Base-by-base conservation (phyloP, 1,140 invertebrate species). In the Dysdera silvatica region DNA sequence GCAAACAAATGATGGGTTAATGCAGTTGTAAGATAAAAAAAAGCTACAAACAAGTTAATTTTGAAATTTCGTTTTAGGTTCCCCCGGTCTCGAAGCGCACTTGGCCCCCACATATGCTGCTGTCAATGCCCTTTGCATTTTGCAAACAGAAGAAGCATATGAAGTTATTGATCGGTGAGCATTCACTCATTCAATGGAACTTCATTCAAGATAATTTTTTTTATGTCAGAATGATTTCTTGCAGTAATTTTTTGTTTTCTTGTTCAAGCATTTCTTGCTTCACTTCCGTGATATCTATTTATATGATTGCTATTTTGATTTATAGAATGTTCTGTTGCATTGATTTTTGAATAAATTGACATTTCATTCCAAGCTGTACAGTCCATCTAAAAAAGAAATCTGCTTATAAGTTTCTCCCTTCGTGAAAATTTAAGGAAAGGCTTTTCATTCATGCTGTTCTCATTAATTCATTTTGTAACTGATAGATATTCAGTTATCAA, bases 61-160 rank as follows among this genome's bases (percentile, higher is more conserved):
- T n/a, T n/a, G n/a, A n/a, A 49, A 28, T 24, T 16, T 57, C 47
- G 20, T 14, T 33, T 20, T 32, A 77, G 80, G 95, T 68, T 95
- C 94, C 18, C 95, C 94, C 0, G 84, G 84, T 3, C 95, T 99
- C 75, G 78, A 84, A 72, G 79, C 94, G 28, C 96, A 99, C 79
- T 80, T 99, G 52, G 96, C 95, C 1, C 85, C 95, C 31, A 98
- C 95, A 5, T 99, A 98, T 81, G 96, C 95, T 48, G 94, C 95
- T 64, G 85, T 98, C 0, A 95, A 92, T 80, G 85, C 92, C 8
- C 78, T 99, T 4, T 88, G 87, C 72, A 89, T 88, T 23, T 84
- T 99, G 69, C 90, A 89, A 40, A 93, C 86, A 16, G 79, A 85
- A 74, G 85, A 90, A 76, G 92, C 94, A 12, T 93, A 88, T 71